These are phyloP conservation scores for Hemithea aestivaria DNA, from an alignment of 2,888 invertebrate genomes.

Conservation along the genomic window DNA sequence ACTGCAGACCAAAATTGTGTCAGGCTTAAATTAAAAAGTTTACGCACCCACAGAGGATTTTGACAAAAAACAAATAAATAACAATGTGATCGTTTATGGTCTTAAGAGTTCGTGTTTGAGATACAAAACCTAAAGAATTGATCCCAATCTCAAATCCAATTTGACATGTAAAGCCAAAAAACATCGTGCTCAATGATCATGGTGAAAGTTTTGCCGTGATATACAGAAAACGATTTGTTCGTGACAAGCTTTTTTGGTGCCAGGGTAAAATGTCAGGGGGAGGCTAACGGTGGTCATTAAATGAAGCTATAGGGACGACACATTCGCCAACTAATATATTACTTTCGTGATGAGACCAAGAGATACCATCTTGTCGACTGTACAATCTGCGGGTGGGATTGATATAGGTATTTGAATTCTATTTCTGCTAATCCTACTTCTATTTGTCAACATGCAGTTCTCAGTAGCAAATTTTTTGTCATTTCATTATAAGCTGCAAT, in stretches of 20 bases:
- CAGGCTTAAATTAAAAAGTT: too few relatives aligned
- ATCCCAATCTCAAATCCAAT: conserved; percentile 12
- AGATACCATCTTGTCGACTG: conserved; percentile 61
- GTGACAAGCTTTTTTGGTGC: conserved; percentile 66
- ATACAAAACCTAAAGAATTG: too few relatives aligned
- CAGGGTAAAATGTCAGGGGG: conserved; percentile 48
- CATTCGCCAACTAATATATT: conserved; percentile 73
- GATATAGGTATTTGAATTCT: conserved; percentile 22
- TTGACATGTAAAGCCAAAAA: conserved; percentile 44
- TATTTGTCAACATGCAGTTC: conserved; percentile 23
- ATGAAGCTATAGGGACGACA: conserved; percentile 71
- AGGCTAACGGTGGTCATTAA: conserved; percentile 60
- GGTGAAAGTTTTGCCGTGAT: conserved; percentile 48
- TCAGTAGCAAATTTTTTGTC: not conserved
- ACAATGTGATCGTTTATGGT: too few relatives aligned
- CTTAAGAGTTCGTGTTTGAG: too few relatives aligned
- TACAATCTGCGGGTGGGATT: conserved; percentile 49
- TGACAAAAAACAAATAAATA: too few relatives aligned
- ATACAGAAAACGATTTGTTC: conserved; percentile 59
- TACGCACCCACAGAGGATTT: too few relatives aligned
- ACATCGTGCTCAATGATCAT: conserved; percentile 46
- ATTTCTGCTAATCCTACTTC: conserved; percentile 11
- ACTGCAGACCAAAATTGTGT: too few relatives aligned
- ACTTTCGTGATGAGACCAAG: conserved; percentile 59
- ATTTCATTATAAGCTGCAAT: too few relatives aligned